Evolutionary conservation across 2,888 invertebrate species (phyloP), one percentile per base, ranked within the genome.

Genomic region (Chirona hameri): DNA sequence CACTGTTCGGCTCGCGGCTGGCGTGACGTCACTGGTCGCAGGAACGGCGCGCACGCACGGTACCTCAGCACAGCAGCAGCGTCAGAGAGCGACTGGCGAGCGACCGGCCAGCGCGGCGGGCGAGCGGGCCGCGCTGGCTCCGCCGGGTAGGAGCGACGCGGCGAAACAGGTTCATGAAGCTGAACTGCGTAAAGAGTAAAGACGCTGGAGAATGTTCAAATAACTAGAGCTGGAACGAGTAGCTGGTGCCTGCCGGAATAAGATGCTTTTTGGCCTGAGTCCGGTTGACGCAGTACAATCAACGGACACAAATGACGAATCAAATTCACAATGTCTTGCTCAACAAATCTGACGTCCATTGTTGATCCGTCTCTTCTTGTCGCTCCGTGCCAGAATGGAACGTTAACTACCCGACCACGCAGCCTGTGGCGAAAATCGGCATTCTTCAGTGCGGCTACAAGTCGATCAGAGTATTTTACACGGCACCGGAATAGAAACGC

Each of bases 361-460:
- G 29, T 29, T 69, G 69, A 69, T 29, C 69, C 7, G 15, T 2
- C 29, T 69, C 29, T 48, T 12, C 69, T 15, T 10, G 12, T 15
- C 39, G 24, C 76, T 76, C 76, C 76, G 29, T 7, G 7, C 76
- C 21, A 0, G 18, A 31, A 7, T 18, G 76, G 76, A 76, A 76
- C 39, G 76, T 76, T 76, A 76, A 76, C 76, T 39, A 76, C 39
- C 31, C 21, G 39, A 29, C 39, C 31, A 39, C 21, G 39, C 1
- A 29, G 24, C 76, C 76, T 18, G 76, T 39, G 76, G 76, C 14
- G 76, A 10, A 76, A 39, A 76, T 39, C 76, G 31, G 39, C 76
- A 76, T 76, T 76, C 76, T 39, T 76, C 29, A n/a, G 39, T 27
- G 29, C 76, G 29, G 76, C 76, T 39, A 76, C 76, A 76, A 76